phyloP scores from a whole-genome alignment of 2,113 vertebrate species.

The Myiopsitta monachus region DNA sequence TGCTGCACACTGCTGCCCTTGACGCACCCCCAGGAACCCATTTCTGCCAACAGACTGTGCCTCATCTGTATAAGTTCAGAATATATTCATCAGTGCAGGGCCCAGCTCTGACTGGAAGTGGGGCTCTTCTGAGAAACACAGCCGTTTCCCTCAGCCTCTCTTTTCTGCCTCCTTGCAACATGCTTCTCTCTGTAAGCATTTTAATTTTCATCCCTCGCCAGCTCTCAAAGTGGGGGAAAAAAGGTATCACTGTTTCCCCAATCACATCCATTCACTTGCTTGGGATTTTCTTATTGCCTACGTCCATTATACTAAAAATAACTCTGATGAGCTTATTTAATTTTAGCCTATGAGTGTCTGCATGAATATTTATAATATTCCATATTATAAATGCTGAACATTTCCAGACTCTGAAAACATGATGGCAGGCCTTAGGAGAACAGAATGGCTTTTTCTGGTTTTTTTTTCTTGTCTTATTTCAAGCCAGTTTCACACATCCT shows the following conservation, averaged over 20 bases:
- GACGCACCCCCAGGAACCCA: accelerated
- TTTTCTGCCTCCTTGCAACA: accelerated
- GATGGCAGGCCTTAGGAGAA: slow-evolving; percentile 16
- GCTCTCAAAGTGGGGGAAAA: background rate
- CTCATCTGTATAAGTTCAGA: accelerated
- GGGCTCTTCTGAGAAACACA: background rate
- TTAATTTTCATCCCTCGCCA: background rate
- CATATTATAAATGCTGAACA: slow-evolving; percentile 33
- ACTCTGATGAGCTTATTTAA: slow-evolving; percentile 5
- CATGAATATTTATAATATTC: slow-evolving; percentile 61
- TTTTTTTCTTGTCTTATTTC: background rate
- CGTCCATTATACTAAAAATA: slow-evolving; percentile 5
- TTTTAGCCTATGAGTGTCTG: slow-evolving; percentile 25
- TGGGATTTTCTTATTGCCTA: background rate
- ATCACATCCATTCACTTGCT: background rate
- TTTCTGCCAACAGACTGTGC: accelerated
- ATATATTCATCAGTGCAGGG: accelerated
- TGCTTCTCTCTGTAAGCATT: accelerated
- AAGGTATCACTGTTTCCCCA: accelerated
- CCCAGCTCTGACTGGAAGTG: accelerated
- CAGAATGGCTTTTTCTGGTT: background rate
- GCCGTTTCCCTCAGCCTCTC: accelerated
- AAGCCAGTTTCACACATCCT: slow-evolving; percentile 15
- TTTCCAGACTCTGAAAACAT: background rate
- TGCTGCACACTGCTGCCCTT: background rate